Evolutionary conservation across 2,797 vertebrate genomes (phyloP).

Genomic region (Psittacula derbiana): DNA sequence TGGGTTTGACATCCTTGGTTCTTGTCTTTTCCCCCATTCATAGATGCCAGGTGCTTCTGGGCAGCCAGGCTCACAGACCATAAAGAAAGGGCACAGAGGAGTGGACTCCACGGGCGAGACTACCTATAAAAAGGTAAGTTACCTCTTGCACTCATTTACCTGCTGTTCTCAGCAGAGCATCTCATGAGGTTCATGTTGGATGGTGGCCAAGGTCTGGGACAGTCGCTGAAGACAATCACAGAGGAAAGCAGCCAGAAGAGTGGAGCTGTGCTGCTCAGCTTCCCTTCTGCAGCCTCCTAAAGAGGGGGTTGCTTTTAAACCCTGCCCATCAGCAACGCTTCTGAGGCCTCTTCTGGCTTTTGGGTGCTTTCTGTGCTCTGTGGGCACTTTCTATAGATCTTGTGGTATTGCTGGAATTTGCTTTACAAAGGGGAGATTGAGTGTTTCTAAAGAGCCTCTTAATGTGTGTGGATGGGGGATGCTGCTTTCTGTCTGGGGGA

Average conservation of each 20-base stretch:
- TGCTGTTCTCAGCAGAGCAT: background rate
- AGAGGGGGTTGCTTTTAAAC: background rate
- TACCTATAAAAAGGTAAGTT: conserved; percentile 94
- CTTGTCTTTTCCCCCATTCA: background rate
- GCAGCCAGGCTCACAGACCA: conserved; percentile 80
- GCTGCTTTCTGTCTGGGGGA: background rate
- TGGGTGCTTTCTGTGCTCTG: background rate
- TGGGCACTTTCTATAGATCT: background rate
- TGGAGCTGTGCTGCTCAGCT: background rate
- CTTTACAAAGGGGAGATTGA: background rate
- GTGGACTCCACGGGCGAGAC: conserved; percentile 96
- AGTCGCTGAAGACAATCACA: background rate
- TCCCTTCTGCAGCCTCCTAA: too few species aligned
- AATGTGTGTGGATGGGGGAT: background rate
- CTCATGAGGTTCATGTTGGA: background rate
- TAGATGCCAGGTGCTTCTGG: conserved; percentile 84
- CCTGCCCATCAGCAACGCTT: background rate
- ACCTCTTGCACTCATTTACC: background rate
- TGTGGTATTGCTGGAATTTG: background rate
- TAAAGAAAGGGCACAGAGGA: conserved; percentile 93
- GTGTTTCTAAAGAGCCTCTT: background rate
- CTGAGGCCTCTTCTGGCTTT: background rate
- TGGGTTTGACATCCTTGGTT: accelerated
- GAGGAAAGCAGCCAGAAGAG: background rate
- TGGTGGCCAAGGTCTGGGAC: background rate